Evolutionary conservation across 2,888 invertebrate genomes (phyloP).

Genomic region (Pterostichus niger): DNA sequence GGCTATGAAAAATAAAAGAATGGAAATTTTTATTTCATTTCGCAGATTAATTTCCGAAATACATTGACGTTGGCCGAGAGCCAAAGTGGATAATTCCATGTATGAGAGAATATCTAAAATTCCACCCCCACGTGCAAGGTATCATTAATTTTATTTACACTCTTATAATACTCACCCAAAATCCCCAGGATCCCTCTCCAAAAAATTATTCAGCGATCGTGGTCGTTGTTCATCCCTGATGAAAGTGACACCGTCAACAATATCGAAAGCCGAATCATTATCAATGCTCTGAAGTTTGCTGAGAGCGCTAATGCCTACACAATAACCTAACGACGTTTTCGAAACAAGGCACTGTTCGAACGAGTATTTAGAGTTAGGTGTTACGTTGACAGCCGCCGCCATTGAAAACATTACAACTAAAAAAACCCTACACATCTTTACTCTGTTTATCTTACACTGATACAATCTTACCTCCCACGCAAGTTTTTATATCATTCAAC

Average conservation of each 20-base stretch:
- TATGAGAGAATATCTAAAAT: constrained; percentile 69
- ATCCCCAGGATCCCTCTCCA: constrained; percentile 87
- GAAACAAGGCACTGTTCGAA: constrained; percentile 78
- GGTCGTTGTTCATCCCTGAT: constrained; percentile 83
- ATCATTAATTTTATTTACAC: constrained; percentile 54
- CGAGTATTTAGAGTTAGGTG: constrained; percentile 68
- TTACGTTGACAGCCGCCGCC: constrained; percentile 37
- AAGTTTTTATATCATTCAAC: constrained; percentile 39
- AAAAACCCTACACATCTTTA: constrained; percentile 27
- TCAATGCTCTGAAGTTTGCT: constrained; percentile 83
- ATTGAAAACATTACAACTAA: constrained; percentile 8
- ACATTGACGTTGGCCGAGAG: constrained; percentile 11
- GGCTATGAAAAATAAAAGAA: background rate
- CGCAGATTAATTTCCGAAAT: constrained; percentile 13
- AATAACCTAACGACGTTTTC: constrained; percentile 79
- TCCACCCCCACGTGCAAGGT: constrained; percentile 1
- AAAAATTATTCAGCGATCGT: constrained; percentile 83
- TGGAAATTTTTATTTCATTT: background rate
- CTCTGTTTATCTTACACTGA: constrained; percentile 25
- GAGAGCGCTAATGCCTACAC: constrained; percentile 85
- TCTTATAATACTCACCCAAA: constrained; percentile 79
- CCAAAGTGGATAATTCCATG: constrained; percentile 67
- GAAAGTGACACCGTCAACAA: constrained; percentile 83
- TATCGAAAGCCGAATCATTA: constrained; percentile 83
- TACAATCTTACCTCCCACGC: constrained; percentile 4